phyloP scores from a whole-genome alignment of 2,888 invertebrate genomes.

The Bellardia pandia region DNA sequence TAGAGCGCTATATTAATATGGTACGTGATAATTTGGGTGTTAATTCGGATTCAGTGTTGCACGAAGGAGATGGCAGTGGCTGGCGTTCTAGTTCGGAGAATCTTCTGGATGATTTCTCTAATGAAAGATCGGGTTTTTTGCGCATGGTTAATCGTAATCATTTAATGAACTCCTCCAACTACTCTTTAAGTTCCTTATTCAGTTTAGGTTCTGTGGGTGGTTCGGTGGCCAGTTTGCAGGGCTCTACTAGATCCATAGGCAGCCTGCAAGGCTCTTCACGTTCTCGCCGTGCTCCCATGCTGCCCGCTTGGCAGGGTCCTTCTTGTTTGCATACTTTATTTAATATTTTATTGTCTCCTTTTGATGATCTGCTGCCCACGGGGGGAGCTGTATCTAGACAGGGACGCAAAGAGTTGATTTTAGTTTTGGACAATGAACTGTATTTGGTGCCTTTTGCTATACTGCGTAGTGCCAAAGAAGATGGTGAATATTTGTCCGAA shows the following conservation, averaged over 20 bases:
- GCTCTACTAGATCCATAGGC: conserved; percentile 86
- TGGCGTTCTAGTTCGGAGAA: conserved; percentile 86
- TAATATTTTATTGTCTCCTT: conserved; percentile 94
- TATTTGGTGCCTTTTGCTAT: conserved; percentile 97
- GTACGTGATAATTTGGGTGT: conserved; percentile 89
- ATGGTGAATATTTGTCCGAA: conserved; percentile 93
- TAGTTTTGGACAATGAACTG: conserved; percentile 95
- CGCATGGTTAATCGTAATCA: conserved; percentile 95
- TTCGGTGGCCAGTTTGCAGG: conserved; percentile 90
- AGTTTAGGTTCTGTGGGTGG: conserved; percentile 93
- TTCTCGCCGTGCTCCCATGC: conserved; percentile 86
- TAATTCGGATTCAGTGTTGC: conserved; percentile 83
- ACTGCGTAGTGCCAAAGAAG: conserved; percentile 87
- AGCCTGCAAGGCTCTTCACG: conserved; percentile 86
- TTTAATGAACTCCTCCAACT: conserved; percentile 95
- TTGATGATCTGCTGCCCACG: conserved; percentile 93
- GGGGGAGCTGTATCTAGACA: conserved; percentile 84
- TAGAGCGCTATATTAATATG: conserved; percentile 89
- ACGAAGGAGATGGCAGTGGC: conserved; percentile 85
- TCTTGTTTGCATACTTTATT: conserved; percentile 93
- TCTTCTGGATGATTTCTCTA: conserved; percentile 85
- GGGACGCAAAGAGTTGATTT: conserved; percentile 90
- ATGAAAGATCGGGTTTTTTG: conserved; percentile 90
- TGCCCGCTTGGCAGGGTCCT: conserved; percentile 93
- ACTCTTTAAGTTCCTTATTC: conserved; percentile 96